Evolutionary conservation across 2,113 vertebrate species (phyloP).

Genomic region (Sterna hirundo): DNA sequence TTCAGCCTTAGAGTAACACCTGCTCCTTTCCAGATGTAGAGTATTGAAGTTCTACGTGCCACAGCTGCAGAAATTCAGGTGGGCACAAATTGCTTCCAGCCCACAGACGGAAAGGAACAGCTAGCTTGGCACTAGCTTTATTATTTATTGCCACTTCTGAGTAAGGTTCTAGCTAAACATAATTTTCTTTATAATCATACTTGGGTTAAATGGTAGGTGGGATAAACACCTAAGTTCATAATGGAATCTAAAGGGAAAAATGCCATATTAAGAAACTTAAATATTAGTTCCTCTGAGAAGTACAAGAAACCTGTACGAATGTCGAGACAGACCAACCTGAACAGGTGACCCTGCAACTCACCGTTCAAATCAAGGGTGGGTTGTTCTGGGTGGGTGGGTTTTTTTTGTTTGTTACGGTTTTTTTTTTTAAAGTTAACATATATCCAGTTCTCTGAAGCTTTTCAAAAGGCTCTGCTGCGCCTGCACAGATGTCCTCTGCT

Average conservation of each 20-base stretch:
- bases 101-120: not conserved
- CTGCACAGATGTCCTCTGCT: not conserved
- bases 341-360: not conserved
- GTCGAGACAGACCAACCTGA: not conserved
- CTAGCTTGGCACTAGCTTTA: not conserved
- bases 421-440: not conserved
- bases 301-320: rapidly evolving
- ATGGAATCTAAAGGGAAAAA: not conserved
- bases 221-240: not conserved
- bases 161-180: not conserved
- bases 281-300: not conserved
- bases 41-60: not conserved
- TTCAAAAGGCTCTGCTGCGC: not conserved
- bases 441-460: not conserved
- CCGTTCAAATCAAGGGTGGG: not conserved
- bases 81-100: not conserved
- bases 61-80: not conserved
- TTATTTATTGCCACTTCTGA: not conserved
- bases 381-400: not conserved
- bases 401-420: not conserved
- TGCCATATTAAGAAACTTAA: not conserved
- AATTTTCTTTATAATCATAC: not conserved
- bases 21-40: not conserved
- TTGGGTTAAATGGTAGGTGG: not conserved
- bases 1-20: not conserved